Conservation (phyloP, 1,140 invertebrate species). For the Pteromalus puparum region DNA sequence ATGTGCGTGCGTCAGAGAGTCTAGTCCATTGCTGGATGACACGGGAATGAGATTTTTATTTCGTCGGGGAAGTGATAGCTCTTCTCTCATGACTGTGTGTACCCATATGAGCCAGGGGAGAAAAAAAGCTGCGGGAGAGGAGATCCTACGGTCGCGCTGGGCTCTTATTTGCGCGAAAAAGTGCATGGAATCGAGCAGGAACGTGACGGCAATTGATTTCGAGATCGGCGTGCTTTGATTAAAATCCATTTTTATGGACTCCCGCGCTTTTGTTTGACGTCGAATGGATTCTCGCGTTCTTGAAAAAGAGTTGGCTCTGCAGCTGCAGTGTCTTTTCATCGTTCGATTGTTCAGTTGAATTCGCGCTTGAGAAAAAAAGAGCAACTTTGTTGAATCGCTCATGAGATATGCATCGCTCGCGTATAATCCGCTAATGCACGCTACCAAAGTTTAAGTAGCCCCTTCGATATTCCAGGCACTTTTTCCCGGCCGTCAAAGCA, state of each 20-base stretch:
- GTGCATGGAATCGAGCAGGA: constrained; percentile 39
- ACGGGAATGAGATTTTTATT: constrained; percentile 8
- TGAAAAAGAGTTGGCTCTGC: too few relatives aligned
- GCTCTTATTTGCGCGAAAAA: constrained; percentile 14
- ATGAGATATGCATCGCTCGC: too few relatives aligned
- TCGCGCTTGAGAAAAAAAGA: too few relatives aligned
- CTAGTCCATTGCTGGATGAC: not conserved
- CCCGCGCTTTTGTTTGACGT: too few relatives aligned
- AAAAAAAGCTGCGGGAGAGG: not conserved
- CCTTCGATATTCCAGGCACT: constrained; percentile 11
- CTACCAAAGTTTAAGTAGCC: not conserved
- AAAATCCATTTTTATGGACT: not conserved
- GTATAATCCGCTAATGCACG: too few relatives aligned
- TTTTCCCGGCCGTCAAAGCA: constrained; percentile 23
- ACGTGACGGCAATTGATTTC: not conserved
- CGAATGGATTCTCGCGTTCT: too few relatives aligned
- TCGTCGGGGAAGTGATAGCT: not conserved
- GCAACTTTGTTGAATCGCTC: not conserved
- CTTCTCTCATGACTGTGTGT: not conserved
- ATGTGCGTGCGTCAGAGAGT: not conserved
- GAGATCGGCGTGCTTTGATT: not conserved
- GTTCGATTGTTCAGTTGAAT: too few relatives aligned
- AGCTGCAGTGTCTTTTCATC: too few relatives aligned
- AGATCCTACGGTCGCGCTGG: not conserved
- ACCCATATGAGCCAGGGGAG: not conserved